Evolutionary conservation across 2,888 invertebrate species (phyloP), one percentile per base, ranked within the genome.

Genomic region (Calliphora vomitoria): DNA sequence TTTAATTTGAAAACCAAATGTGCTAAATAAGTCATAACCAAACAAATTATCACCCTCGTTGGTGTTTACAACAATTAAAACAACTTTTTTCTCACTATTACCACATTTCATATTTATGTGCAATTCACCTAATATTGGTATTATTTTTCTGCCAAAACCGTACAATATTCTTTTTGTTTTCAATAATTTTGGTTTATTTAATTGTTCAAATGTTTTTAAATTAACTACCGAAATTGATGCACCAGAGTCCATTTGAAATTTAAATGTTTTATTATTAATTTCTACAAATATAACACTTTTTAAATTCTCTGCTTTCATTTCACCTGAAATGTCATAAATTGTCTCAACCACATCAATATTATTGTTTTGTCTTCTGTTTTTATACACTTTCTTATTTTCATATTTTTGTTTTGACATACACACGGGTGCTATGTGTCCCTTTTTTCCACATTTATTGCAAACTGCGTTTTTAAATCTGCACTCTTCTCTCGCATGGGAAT

Each of bases 221-320:
- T 76, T 88, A 47, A 89, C 87, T 50, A 87, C 20, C 3, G 85
- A 88, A 62, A 88, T 76, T 18, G 85, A 83, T 8, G 88, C 87
- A 38, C 86, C 89, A 68, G 85, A 85, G 53, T 89, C 88, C 82
- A 89, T 86, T 83, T 89, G 86, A 75, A 88, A 89, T 50, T 31
- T 38, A 18, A 86, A 15, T 2, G 20, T n/a, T 76, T 80, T 71
- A 25, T 81, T 31, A 44, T 75, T 60, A 18, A 75, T 50, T 20
- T 75, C 35, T 62, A 50, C 74, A 62, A 18, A 15, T 20, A 75
- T 62, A 18, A 75, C 74, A 75, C 60, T 75, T 31, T 66, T 66
- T 44, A 38, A 58, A 74, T 25, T 58, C 15, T 74, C 74, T 41
- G 58, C 20, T 74, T 60, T 68, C 38, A 85, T 25, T 50, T 50